phyloP scores from a whole-genome alignment of 1,140 invertebrate species.

The Orchesella cincta region DNA sequence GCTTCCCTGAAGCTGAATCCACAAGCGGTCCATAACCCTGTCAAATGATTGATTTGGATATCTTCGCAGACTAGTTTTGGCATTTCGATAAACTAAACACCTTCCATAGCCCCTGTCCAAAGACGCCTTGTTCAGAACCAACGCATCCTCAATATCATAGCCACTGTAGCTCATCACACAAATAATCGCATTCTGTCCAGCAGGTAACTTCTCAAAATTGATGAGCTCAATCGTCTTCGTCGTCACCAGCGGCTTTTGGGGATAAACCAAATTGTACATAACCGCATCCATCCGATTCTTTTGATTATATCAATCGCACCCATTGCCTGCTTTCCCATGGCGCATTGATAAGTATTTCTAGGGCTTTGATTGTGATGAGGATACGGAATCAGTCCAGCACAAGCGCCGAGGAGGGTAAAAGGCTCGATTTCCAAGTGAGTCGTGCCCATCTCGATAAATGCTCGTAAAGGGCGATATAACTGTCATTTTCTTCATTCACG shows the following conservation, averaged over 20 bases:
- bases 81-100: conserved; percentile 86
- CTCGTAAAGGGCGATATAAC: conserved; percentile 88
- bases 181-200: conserved; percentile 98
- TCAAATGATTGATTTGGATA: conserved; percentile 94
- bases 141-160: conserved; percentile 98
- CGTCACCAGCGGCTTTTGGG: conserved; percentile 95
- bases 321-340: conserved; percentile 99
- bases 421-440: conserved; percentile 98
- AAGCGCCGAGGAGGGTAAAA: conserved; percentile 94
- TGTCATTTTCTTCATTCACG: conserved; percentile 98
- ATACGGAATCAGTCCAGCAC: conserved; percentile 95
- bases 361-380: conserved; percentile 99
- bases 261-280: conserved; percentile 95
- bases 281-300: conserved; percentile 94
- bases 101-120: conserved; percentile 87
- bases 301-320: conserved; percentile 96
- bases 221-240: conserved; percentile 90
- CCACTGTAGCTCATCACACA: conserved; percentile 99
- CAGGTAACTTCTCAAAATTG: conserved; percentile 95
- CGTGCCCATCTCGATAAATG: conserved; percentile 73
- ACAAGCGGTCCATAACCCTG: conserved; percentile 86
- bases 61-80: conserved; percentile 83
- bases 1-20: conserved; percentile 77
- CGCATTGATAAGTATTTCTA: conserved; percentile 99
- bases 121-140: conserved; percentile 96